Evolutionary conservation across 2,113 vertebrate species (phyloP).

Genomic region (Xenopus tropicalis): UCB_Xtro_10.0 CM004450.2:81952501-81953000

Average conservation of each 20-base stretch:
- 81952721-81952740: too few relatives aligned
- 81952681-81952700: too few relatives aligned
- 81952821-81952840: constrained; percentile 93
- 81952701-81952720: too few relatives aligned
- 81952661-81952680: too few relatives aligned
- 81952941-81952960: not conserved
- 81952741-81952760: not conserved
- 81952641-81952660: too few relatives aligned
- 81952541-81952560: too few relatives aligned
- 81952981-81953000: not conserved
- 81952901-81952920: constrained; percentile 91
- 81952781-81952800: constrained; percentile 37
- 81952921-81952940: constrained; percentile 42
- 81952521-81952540: too few relatives aligned
- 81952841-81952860: constrained; percentile 84
- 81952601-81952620: too few relatives aligned
- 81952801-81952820: constrained; percentile 75
- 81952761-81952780: constrained; percentile 13
- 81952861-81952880: constrained; percentile 95
- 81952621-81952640: too few relatives aligned
- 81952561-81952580: too few relatives aligned
- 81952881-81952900: constrained; percentile 93
- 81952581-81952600: too few relatives aligned
- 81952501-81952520: too few relatives aligned
- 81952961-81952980: constrained; percentile 3